A percentile compares a stretch with the other conserved stretches of the same genome.
These are phyloP conservation scores for Villa cingulata DNA, from an alignment of 2,888 invertebrate genomes.

Conservation along the genomic window DNA sequence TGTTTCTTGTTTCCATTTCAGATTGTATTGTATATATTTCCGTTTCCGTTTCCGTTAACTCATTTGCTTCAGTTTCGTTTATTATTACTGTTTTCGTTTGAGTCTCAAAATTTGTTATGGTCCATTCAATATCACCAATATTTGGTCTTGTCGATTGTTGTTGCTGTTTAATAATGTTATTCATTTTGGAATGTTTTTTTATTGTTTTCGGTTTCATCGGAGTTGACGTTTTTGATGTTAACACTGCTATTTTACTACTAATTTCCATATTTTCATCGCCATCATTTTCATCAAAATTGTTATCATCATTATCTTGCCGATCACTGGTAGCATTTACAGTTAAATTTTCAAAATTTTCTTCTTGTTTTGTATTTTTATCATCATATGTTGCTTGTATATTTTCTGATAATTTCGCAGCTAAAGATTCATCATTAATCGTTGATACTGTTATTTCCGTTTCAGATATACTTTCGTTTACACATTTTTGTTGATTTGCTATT, in stretches of 20 bases:
- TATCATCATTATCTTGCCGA: not conserved
- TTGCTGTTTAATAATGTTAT: slow-evolving; percentile 9
- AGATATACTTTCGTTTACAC: too few species aligned
- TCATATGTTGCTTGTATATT: too few species aligned
- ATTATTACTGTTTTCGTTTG: too few species aligned
- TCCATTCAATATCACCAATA: slow-evolving; percentile 35
- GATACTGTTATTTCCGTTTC: too few species aligned
- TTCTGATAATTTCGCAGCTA: too few species aligned
- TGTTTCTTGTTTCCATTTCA: not conserved
- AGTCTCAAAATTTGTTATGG: slow-evolving; percentile 7
- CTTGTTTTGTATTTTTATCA: too few species aligned
- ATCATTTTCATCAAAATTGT: not conserved
- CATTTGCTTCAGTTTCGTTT: too few species aligned
- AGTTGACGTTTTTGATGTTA: slow-evolving; percentile 19
- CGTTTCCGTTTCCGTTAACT: slow-evolving; percentile 7
- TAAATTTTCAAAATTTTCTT: too few species aligned
- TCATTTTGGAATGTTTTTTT: slow-evolving; percentile 37
- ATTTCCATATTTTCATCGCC: not conserved
- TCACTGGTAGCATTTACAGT: too few species aligned
- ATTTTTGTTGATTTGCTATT: too few species aligned
- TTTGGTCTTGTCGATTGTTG: slow-evolving; percentile 11
- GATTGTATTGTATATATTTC: slow-evolving; percentile 11
- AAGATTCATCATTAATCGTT: too few species aligned
- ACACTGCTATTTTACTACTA: slow-evolving; percentile 8
- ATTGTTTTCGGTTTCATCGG: slow-evolving; percentile 38